Evolutionary conservation across 2,797 vertebrate species (phyloP), one percentile per base, ranked within the genome.

Genomic region (Choloepus didactylus): DNA sequence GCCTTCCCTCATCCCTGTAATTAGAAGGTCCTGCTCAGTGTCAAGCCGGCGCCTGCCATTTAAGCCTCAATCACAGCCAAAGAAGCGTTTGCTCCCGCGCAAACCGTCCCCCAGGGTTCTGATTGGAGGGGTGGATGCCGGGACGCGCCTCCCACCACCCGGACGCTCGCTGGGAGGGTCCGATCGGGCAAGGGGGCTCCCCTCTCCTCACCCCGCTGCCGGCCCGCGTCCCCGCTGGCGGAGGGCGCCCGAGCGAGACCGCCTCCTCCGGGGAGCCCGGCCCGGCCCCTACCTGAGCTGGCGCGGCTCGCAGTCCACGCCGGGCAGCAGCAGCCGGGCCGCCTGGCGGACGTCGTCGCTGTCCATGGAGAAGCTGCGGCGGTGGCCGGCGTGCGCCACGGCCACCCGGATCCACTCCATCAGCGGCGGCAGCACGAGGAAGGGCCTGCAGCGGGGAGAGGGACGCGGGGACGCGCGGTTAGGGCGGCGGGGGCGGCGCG

Each of bases 361-460:
- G 98, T 99, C 99, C 98, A 99, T 99, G 9, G 99, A 99, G 98
- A 99, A 99, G 97, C 99, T 99, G 98, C 99, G 99, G 44, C 99
- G 99, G 98, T 99, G 99, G 89, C 99, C 99, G 0, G 99, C 99
- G 89, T 99, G 99, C 89, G 99, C 99, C 98, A 99, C 98, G 0
- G 99, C 98, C 94, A 99, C 99, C 38, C 99, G 99, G 75, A 99
- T 99, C 99, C 99, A 99, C 98, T 99, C 99, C 99, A 99, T 99
- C 98, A 99, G 98, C 9, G 99, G 99, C 0, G 99, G 99, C 98
- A 99, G 99, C 98, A 99, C 99, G 93, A 99, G 98, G 97, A 99
- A 99, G 0, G 99, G 99, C 99, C 99, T 99, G 98, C 51, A 96
- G 98, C 29, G 96, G 97, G 95, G 79, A 93, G 93, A 96, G 98